Evolutionary conservation across 2,113 vertebrate genomes (phyloP).

Genomic region (Odontesthes bonariensis): DNA sequence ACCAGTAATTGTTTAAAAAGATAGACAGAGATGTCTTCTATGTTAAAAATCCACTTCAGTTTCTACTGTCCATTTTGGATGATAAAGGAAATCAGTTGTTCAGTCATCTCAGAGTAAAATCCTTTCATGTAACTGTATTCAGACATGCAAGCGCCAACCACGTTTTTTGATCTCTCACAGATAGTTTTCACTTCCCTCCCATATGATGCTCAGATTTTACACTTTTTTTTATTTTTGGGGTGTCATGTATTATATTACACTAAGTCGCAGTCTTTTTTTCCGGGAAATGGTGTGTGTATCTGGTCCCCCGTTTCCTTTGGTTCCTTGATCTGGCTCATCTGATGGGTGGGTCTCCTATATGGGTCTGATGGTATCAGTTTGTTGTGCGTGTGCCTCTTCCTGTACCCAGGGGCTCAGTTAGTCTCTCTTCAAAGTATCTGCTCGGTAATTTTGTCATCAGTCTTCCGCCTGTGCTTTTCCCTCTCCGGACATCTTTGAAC

Average conservation of each 20-base stretch:
- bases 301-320: slow-evolving; percentile 47
- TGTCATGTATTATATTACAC: no score
- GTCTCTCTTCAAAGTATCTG: slow-evolving; percentile 36
- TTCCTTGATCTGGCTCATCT: slow-evolving; percentile 77
- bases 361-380: slow-evolving; percentile 75
- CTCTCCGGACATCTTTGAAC: slow-evolving; percentile 11
- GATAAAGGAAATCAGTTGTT: not conserved
- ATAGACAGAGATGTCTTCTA: not conserved
- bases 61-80: not conserved
- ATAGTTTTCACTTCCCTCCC: not conserved
- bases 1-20: not conserved
- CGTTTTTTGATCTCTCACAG: not conserved
- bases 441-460: slow-evolving; percentile 5
- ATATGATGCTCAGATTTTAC: not conserved
- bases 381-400: slow-evolving; percentile 59
- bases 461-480: not conserved
- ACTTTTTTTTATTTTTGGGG: no score
- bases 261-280: slow-evolving; percentile 9
- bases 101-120: not conserved
- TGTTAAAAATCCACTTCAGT: not conserved
- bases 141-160: not conserved
- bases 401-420: slow-evolving; percentile 35
- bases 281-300: slow-evolving; percentile 14
- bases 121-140: not conserved
- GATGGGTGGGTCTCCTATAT: slow-evolving; percentile 73